Evolutionary conservation across 35 echinoderm and acorn worm species (phyloP), one percentile per base, ranked within the genome.

Genomic region (Heliocidaris tuberculata): DNA sequence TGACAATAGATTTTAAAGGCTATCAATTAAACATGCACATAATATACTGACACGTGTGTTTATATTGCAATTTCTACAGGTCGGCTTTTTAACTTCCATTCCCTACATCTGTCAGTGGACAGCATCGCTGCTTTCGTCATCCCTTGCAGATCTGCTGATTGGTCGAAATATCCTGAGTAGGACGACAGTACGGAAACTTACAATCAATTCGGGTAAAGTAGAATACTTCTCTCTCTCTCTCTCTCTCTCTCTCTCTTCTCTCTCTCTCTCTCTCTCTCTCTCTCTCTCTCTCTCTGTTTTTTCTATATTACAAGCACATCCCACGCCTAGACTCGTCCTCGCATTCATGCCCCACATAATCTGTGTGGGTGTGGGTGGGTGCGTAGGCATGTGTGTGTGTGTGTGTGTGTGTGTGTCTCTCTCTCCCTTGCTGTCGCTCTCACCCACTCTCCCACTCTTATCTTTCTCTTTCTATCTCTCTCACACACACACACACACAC

Each of bases 121-220:
- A 19, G 17, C 17, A 0, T 88, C 47, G 27, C 86, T 42, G 86
- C 31, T 88, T 88, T 15, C 86, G 47, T 88, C 86, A 32, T 48
- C 4, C 21, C 15, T 88, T 31, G 15, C 31, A 0, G 86, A 88
- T 30, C 12, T 29, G 5, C 86, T 88, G 47, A 88, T 88, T 32
- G 31, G 31, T 42, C 86, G 86, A 48, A 88, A 88, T 88, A 32
- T 88, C 47, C 31, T 88, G 27, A 88, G 86, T 88, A 88, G 86
- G 32, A 88, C 86, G 4, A 24, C 47, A 29, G 47, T 48, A 4
- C 86, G 86, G 31, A 88, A 88, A 48, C 30, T 88, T 32, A 88
- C 21, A 17, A 48, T 48, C 4, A 21, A 16, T 70, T 70, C 60
- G 21, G 60, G 60, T 70, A 70, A 6, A 70, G 6, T 27, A 70